Base-by-base conservation (phyloP, 2,113 vertebrate species). In the Budorcas taxicolor region DNA sequence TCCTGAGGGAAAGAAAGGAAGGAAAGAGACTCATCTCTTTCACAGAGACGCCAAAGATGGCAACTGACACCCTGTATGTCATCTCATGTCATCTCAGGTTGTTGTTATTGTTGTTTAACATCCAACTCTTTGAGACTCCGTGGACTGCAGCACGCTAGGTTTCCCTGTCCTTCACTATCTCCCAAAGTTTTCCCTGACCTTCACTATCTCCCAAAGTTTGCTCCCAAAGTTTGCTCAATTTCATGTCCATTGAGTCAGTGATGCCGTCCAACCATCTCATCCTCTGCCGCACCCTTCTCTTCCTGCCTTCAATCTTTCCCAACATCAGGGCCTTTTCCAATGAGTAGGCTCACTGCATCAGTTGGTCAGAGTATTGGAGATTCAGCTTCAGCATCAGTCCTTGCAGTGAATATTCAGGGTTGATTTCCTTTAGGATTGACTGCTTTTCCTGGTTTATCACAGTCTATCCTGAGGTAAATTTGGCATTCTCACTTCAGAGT, bases 51-150 rank as follows among this genome's bases (percentile, higher is more conserved):
- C 43, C 47, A 52, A 1, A 21, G 8, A 29, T 0, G 9, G 40
- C 64, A 3, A 8, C 13, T 52, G 36, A 31, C 5, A 8, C 27
- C 9, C 25, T 23, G 5, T 2, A 4, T 27, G 11, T 4, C 6
- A 4, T 27, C 8, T 19, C 4, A 6, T 6, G 2, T 15, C 21
- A 17, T 78, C 45, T 62, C 47, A 53, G 13, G 16, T 25, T 33
- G 71, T 1, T 40, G 5, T 76, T 76, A 15, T 4, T 27, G 1
- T 4, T 43, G 21, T 15, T 74, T 15, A 15, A 43, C 40, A 6
- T 43, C 23, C 40, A 14, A 27, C 6, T 76, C 71, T 76, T 13
- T 43, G 67, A 23, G 71, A 76, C 6, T 27, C 23, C 11, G 3
- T 43, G 23, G 36, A 14, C 71, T 76, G 71, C 71, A 27, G 21